A percentile compares a stretch with the other conserved stretches of the same genome.
Evolutionary conservation across 2,888 invertebrate species (phyloP).

Genomic region (Ectropis crepuscularia): DNA sequence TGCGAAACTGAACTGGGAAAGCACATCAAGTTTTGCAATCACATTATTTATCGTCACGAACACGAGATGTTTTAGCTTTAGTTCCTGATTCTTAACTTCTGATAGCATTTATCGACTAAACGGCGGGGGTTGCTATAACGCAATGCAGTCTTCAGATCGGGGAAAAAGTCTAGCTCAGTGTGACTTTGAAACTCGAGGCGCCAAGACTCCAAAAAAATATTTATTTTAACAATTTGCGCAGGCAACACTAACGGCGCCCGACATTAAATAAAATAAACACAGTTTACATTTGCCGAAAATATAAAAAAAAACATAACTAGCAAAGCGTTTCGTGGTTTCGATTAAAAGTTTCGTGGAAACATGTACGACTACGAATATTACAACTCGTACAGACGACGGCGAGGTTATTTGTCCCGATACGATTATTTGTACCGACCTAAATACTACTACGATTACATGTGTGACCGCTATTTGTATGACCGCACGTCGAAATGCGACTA

Average conservation of each 20-base stretch:
- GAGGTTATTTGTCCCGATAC: conserved; percentile 5
- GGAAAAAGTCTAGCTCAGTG: conserved; percentile 1
- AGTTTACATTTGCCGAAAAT: no score
- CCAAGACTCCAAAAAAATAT: not conserved
- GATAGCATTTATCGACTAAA: conserved; percentile 18
- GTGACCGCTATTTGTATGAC: conserved; percentile 6
- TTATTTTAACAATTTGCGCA: not conserved
- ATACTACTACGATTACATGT: conserved; percentile 11
- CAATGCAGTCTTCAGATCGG: conserved; percentile 8
- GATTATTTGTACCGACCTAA: conserved; percentile 9
- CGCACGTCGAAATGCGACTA: conserved; percentile 1
- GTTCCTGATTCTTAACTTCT: conserved; percentile 7
- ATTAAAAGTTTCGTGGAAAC: conserved; percentile 6
- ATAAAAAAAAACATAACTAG: no score
- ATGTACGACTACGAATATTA: conserved; percentile 17
- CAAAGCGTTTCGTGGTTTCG: no score
- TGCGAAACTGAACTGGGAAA: conserved; percentile 8
- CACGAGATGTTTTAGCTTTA: conserved; percentile 4
- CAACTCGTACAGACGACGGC: conserved; percentile 9
- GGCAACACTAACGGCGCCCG: conserved; percentile 3
- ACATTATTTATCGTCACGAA: conserved; percentile 21
- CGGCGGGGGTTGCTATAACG: conserved; percentile 9
- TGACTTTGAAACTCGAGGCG: conserved; percentile 1
- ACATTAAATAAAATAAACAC: not conserved
- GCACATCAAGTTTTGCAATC: conserved; percentile 11